Evolutionary conservation across 2,113 vertebrate species (phyloP), one percentile per base, ranked within the genome.

Genomic region (Manacus vitellinus): DNA sequence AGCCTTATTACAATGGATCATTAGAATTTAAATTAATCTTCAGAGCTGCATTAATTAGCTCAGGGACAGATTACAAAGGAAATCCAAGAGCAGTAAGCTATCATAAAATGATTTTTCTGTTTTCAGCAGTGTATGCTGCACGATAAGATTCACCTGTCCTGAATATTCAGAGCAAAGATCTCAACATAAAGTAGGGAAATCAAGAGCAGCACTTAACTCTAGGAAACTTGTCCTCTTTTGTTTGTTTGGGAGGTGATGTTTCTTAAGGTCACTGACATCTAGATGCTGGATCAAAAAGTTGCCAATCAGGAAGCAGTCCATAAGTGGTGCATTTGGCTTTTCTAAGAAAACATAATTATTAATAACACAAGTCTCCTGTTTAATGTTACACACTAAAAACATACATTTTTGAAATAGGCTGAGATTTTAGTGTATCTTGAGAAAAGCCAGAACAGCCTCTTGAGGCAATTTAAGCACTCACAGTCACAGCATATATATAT

Each of bases 1-100:
- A 63, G 30, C 19, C 55, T 85, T 74, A 85, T 63, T 91, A 92
- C 25, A 68, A 89, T 43, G 52, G 55, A 65, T 86, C 47, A 72
- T 74, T 84, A 88, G 41, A 80, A 73, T 80, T 46, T 61, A 85
- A 94, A 92, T 77, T 88, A 77, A 76, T 70, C 81, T 91, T 87
- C 43, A 81, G 61, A 73, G 63, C 63, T 85, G 58, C 67, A 63
- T 91, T 87, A 91, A 89, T 89, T 95, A 77, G 80, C 83, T 85
- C 39, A 78, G 74, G 18, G 70, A 66, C 35, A 75, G 51, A 73
- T 75, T 71, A 74, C 51, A 68, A 41, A 90, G 24, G 35, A 77
- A 77, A 93, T 85, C 27, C 35, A 88, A 85, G 89, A 87, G 61
- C 35, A 61, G 20, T 62, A 49, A 47, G 33, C 31, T 67, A 22